Conservation (phyloP, 2,888 invertebrate species). For the Anarsia innoxiella region DNA sequence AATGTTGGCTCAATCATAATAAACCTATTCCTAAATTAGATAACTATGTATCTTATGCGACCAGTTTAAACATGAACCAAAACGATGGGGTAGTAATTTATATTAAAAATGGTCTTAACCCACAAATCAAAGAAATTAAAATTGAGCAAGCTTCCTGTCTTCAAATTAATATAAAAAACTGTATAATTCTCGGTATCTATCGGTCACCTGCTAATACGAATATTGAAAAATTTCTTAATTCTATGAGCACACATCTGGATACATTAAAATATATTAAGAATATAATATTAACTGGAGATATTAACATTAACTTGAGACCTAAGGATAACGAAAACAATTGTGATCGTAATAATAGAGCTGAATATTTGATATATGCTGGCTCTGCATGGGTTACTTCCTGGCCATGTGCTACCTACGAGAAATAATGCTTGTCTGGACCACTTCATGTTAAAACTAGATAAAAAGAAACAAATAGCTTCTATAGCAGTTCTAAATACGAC, state of each 20-base stretch:
- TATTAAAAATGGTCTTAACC: not conserved
- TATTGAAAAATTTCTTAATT: not conserved
- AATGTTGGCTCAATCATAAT: not conserved
- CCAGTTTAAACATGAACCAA: not conserved
- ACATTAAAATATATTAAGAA: not conserved
- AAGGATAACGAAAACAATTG: not conserved
- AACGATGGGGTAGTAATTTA: not conserved
- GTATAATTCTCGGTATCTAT: not conserved
- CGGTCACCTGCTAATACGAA: not conserved
- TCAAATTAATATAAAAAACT: not conserved
- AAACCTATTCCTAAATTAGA: not conserved
- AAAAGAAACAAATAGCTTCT: not conserved
- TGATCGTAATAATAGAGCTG: not conserved
- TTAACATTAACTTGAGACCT: not conserved
- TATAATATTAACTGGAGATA: not conserved
- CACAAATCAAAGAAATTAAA: not conserved
- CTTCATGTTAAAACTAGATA: not conserved
- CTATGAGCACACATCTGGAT: not conserved
- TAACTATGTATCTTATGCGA: not conserved
- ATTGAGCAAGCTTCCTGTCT: not conserved
- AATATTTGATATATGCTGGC: not conserved
- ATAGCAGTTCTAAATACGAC: not conserved
- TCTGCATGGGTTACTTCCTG: not conserved
- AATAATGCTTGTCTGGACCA: not conserved
- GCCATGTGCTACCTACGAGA: not conserved